A percentile compares a stretch with the other conserved stretches of the same genome.
phyloP scores from a whole-genome alignment of 2,888 invertebrate genomes.

The Prosapia bicincta region DNA sequence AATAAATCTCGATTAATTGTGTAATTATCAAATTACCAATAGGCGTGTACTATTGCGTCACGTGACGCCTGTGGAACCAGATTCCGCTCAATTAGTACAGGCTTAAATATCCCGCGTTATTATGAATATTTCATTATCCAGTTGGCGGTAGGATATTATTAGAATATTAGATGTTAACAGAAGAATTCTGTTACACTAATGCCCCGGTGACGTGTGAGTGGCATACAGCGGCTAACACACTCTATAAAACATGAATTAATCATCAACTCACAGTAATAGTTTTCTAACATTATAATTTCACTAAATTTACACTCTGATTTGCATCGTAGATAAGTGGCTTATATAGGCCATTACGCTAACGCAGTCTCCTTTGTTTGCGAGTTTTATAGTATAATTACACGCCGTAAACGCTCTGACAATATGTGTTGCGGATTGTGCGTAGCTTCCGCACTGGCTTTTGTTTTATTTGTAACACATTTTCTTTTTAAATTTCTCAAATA shows the following conservation, averaged over 20 bases:
- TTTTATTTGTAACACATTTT: no score
- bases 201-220: background rate
- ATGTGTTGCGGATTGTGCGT: no score
- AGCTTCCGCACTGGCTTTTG: no score
- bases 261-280: background rate
- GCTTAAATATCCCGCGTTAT: background rate
- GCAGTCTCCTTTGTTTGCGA: background rate
- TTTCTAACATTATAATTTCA: background rate
- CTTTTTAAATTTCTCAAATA: no score
- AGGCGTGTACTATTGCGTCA: no score
- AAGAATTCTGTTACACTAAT: background rate
- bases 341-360: background rate
- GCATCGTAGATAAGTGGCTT: background rate
- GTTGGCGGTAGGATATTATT: background rate
- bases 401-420: no score
- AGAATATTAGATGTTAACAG: background rate
- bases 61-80: no score
- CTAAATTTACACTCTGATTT: background rate
- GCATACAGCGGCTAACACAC: background rate
- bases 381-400: no score
- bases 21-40: no score
- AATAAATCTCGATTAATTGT: no score
- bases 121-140: background rate
- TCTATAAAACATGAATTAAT: background rate
- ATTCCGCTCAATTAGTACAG: background rate